These are phyloP conservation scores for Trichogramma dendrolimi DNA, from an alignment of 2,888 invertebrate species.

Conservation along the genomic window DNA sequence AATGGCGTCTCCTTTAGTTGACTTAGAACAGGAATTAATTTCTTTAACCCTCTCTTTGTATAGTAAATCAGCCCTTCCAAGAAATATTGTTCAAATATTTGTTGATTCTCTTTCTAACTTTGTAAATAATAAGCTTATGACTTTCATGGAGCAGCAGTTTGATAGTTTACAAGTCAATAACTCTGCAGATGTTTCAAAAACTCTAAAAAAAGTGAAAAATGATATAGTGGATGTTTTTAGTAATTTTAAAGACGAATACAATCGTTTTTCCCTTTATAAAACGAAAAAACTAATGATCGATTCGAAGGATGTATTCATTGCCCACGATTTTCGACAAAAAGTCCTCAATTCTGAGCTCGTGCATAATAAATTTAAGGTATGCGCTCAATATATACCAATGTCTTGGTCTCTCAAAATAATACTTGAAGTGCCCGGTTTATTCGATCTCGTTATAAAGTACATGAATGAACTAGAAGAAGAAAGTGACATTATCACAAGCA, in stretches of 20 bases:
- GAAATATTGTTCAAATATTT: conserved; percentile 8
- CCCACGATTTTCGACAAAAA: too few relatives aligned
- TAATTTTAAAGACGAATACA: neutral
- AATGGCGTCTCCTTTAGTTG: neutral
- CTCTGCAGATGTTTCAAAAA: too few relatives aligned
- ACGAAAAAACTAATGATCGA: too few relatives aligned
- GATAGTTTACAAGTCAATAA: neutral
- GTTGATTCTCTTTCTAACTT: neutral
- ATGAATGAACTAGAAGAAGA: conserved; percentile 9
- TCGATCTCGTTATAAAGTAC: conserved; percentile 13
- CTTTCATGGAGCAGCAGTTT: neutral
- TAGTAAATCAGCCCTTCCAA: conserved; percentile 11
- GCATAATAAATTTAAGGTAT: neutral
- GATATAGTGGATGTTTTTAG: neutral
- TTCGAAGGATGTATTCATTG: too few relatives aligned
- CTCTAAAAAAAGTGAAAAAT: too few relatives aligned
- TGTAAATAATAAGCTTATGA: neutral
- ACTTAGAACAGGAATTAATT: neutral
- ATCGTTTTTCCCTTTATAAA: neutral
- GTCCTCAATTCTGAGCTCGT: neutral
- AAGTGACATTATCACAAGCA: conserved; percentile 9
- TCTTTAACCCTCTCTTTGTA: neutral
- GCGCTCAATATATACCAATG: conserved; percentile 9
- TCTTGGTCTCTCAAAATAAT: conserved; percentile 1
- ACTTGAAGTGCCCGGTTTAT: conserved; percentile 14